Percentiles rank a stretch among this genome's conserved stretches.
phyloP scores from a whole-genome alignment of 2,113 vertebrate species.

The Crotalus horridus region DNA sequence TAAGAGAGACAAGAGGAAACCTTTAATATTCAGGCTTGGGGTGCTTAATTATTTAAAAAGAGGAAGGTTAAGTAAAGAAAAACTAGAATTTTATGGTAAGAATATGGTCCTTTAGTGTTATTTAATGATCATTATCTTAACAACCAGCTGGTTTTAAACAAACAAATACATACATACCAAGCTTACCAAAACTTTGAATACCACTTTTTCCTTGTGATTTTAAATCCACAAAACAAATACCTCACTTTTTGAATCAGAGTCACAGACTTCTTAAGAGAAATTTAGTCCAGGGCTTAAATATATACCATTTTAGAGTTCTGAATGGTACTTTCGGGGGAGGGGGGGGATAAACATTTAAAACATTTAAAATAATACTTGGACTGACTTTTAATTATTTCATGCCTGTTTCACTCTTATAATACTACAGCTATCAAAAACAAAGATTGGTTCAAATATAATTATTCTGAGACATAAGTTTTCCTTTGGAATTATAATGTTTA shows the following conservation, averaged over 20 bases:
- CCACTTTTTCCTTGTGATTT: conserved; percentile 18
- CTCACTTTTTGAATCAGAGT: conserved; percentile 31
- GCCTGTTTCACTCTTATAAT: background rate
- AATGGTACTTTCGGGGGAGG: background rate
- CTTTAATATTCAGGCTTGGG: background rate
- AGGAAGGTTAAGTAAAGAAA: background rate
- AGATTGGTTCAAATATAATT: background rate
- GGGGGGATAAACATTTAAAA: background rate
- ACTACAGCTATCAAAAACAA: background rate
- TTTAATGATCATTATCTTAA: background rate
- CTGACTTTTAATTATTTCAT: conserved; percentile 51
- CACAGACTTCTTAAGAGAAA: conserved; percentile 44
- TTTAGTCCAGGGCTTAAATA: conserved; percentile 34
- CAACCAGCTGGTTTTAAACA: background rate
- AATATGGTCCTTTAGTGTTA: background rate
- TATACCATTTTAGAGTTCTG: background rate
- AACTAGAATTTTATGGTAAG: background rate
- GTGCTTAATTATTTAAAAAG: background rate
- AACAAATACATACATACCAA: background rate
- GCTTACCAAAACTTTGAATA: background rate
- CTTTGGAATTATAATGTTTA: background rate
- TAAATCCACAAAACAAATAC: conserved; percentile 27
- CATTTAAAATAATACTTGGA: conserved; percentile 19
- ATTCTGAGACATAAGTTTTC: background rate
- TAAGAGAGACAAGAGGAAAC: background rate